Conservation (phyloP, 2,113 vertebrate species). For the Oryzias melastigma region DNA sequence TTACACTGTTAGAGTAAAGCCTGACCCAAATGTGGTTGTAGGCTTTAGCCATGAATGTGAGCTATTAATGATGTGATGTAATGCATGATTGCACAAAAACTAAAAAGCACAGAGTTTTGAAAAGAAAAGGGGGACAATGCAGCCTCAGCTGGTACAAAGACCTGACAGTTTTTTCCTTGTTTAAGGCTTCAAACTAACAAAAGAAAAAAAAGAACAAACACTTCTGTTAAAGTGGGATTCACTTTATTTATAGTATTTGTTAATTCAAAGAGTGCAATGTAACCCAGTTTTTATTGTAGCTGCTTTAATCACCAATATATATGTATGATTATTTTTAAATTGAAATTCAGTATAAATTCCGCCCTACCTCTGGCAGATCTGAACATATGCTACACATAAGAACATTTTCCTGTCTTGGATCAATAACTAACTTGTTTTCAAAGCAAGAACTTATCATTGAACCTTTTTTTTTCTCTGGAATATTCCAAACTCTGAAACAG, state of each 20-base stretch:
- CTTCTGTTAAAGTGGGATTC: background rate
- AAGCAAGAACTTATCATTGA: too few species aligned
- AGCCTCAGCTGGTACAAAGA: conserved; percentile 12
- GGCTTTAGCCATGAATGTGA: conserved; percentile 41
- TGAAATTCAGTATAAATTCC: too few species aligned
- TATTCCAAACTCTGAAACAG: too few species aligned
- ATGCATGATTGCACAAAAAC: conserved; percentile 33
- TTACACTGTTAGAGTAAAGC: conserved; percentile 42
- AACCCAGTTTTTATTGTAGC: too few species aligned
- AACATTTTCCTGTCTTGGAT: too few species aligned
- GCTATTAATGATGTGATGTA: conserved; percentile 39
- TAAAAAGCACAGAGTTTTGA: conserved; percentile 9
- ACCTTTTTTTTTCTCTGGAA: too few species aligned
- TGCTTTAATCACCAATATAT: too few species aligned
- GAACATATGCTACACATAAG: too few species aligned
- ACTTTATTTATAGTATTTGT: background rate
- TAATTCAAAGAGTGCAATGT: background rate
- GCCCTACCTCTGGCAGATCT: too few species aligned
- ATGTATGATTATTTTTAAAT: too few species aligned
- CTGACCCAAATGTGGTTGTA: conserved; percentile 62
- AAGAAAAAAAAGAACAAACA: background rate
- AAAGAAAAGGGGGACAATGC: conserved; percentile 7
- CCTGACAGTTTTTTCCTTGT: conserved; percentile 2
- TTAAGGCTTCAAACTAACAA: conserved; percentile 10
- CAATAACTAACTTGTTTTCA: too few species aligned